Conservation (phyloP, 2,888 invertebrate species). For the Sphinx pinastri region DNA sequence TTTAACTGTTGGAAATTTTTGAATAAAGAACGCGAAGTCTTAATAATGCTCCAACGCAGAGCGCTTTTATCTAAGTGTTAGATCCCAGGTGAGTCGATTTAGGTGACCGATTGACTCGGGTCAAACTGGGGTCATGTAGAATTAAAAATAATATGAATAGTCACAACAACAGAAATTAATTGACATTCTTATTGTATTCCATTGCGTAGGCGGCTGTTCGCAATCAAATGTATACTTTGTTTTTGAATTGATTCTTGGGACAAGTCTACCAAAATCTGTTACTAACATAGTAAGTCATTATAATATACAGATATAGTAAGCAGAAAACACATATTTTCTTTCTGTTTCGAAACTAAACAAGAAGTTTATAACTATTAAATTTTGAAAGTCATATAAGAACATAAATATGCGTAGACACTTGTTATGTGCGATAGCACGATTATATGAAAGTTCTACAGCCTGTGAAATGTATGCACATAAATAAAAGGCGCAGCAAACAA, state of each 20-base stretch:
- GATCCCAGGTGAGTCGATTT: conserved; percentile 33
- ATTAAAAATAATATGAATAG: not conserved
- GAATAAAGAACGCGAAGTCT: not conserved
- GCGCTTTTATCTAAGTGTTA: conserved; percentile 3
- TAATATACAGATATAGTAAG: too few species aligned
- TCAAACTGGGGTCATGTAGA: conserved; percentile 37
- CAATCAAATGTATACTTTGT: not conserved
- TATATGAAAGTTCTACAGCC: conserved; percentile 6
- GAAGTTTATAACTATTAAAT: too few species aligned
- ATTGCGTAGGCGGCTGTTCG: not conserved
- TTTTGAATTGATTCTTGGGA: not conserved
- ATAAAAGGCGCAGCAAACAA: not conserved
- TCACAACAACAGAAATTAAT: not conserved
- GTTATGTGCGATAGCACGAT: not conserved
- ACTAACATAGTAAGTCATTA: too few species aligned
- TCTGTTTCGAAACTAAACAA: too few species aligned
- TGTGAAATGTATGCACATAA: not conserved
- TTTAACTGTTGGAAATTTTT: not conserved
- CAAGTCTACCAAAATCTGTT: too few species aligned
- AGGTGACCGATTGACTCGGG: conserved; percentile 40
- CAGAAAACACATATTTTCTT: too few species aligned
- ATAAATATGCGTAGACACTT: not conserved
- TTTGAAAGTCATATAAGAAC: too few species aligned
- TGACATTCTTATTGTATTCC: not conserved
- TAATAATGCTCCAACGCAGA: not conserved